Evolutionary conservation across 35 echinoderm and acorn worm species (phyloP), one percentile per base, ranked within the genome.

Genomic region (Acanthaster planci): DNA sequence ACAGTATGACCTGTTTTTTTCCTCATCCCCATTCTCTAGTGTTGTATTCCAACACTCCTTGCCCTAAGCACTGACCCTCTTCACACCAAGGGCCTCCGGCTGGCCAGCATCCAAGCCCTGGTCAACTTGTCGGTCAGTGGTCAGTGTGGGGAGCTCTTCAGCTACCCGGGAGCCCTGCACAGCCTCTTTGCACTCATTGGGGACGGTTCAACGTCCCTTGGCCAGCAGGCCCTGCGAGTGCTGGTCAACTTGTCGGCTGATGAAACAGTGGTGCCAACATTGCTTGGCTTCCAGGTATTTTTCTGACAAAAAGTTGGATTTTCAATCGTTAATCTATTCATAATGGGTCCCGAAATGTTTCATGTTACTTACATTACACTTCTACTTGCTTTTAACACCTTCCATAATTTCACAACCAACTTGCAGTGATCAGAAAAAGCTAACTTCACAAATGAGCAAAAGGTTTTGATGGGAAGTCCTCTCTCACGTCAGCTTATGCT

Each of bases 101-200:
- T 72, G 30, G 64, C 64, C 64, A 31, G 64, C 34, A 72, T 72
- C 14, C 64, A 72, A 72, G 64, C 64, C 23, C 64, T 72, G 64
- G 64, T 72, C 29, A 72, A 72, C n/a, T 23, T 72, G 64, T 72
- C 64, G 29, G 64, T 72, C 34, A 72, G 64, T 9, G 64, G 64
- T 36, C 64, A 29, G 34, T 72, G 64, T 16, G 29, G 64, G 64
- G 64, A 72, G 26, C 30, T 1, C 64, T 72, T 72, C 34, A 34
- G 64, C 26, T 12, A 47, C 4, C 64, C 64, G n/a, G 10, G 14
- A 72, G 64, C 64, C 34, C 34, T 72, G 23, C 64, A 72, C 1
- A 35, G 64, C 30, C 64, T 72, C 64, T 72, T 72, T 16, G 26
- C 22, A 26, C 64, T 72, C 34, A 19, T 72, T 72, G 29, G 64